phyloP scores from a whole-genome alignment of 2,113 vertebrate genomes.

The Brienomyrus brachyistius region DNA sequence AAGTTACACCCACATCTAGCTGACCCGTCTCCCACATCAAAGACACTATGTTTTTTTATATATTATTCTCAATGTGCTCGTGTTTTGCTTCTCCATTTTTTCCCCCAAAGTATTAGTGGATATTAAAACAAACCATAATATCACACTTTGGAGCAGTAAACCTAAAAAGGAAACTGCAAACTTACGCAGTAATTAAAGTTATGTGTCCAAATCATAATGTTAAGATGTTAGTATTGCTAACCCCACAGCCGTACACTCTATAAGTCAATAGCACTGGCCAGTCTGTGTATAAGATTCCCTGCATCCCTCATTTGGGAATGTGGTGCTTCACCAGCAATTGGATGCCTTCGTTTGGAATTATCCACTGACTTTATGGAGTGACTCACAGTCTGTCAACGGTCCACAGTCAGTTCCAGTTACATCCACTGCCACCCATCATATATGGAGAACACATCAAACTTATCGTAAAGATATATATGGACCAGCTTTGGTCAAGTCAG shows the following conservation, averaged over 20 bases:
- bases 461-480: background rate
- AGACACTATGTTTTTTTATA: background rate
- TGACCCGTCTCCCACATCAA: background rate
- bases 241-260: background rate
- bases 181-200: background rate
- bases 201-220: background rate
- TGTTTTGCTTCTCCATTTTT: background rate
- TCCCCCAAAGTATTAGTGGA: background rate
- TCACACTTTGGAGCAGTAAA: background rate
- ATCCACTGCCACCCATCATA: background rate
- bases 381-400: conserved; percentile 11
- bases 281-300: background rate
- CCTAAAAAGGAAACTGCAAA: background rate
- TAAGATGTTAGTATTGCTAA: background rate
- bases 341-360: conserved; percentile 5
- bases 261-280: background rate
- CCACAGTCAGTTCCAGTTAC: background rate
- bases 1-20: background rate
- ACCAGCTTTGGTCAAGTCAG: background rate
- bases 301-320: background rate
- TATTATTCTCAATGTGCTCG: background rate
- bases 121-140: background rate
- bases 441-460: background rate
- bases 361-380: conserved; percentile 9
- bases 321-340: background rate